These are phyloP conservation scores for Pelecanoides urinatrix DNA, from an alignment of 2,113 vertebrate genomes.

Conservation along the genomic window DNA sequence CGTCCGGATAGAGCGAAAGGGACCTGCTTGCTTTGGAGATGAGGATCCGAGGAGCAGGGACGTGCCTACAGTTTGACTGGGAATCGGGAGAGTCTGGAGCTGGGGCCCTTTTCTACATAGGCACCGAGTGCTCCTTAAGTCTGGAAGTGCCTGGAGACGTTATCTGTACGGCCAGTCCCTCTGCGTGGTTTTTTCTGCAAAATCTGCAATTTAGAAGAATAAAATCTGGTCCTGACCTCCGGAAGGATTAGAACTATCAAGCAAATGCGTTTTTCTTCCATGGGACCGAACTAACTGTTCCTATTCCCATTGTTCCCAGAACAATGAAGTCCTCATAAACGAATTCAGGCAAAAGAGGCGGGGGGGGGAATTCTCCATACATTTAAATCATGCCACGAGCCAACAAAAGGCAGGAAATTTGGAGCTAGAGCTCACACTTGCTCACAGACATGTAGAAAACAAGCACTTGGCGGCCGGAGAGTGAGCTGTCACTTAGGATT, in stretches of 20 bases:
- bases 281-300: slow-evolving; percentile 65
- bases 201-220: slow-evolving; percentile 53
- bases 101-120: not conserved
- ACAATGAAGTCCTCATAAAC: slow-evolving; percentile 48
- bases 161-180: not conserved
- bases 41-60: not conserved
- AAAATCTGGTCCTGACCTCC: slow-evolving; percentile 60
- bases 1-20: not conserved
- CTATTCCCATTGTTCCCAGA: slow-evolving; percentile 60
- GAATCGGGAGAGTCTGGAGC: not conserved
- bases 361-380: slow-evolving; percentile 26
- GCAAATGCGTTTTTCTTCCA: slow-evolving; percentile 59
- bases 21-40: not conserved
- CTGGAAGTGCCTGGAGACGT: not conserved
- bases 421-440: slow-evolving; percentile 40
- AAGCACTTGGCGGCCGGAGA: not conserved
- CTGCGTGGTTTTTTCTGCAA: not conserved
- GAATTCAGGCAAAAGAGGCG: slow-evolving; percentile 4
- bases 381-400: slow-evolving; percentile 30
- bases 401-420: slow-evolving; percentile 65
- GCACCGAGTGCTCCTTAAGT: not conserved
- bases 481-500: slow-evolving; percentile 52
- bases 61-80: fast-evolving
- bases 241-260: slow-evolving; percentile 63
- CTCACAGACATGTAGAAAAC: slow-evolving; percentile 40